Conservation (phyloP, 53 echinoderm and acorn worm species). For the Antedon mediterranea region DNA sequence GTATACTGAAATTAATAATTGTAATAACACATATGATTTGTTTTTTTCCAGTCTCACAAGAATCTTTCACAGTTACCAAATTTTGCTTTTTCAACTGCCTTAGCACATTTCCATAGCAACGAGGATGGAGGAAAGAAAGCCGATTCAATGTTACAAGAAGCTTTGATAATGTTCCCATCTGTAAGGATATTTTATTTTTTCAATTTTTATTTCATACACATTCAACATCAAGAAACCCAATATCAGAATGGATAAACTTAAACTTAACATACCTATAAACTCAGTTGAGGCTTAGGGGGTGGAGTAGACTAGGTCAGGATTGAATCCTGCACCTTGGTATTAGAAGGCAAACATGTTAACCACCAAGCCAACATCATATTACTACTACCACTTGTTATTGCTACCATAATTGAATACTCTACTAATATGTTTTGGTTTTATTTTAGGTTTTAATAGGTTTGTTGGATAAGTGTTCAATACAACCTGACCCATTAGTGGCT, state of each 20-base stretch:
- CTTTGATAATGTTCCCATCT: conserved; percentile 77
- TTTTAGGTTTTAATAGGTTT: conserved; percentile 58
- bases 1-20: too few species aligned
- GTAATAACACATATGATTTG: not conserved
- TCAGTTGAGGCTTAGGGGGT: too few species aligned
- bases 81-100: conserved; percentile 79
- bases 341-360: too few species aligned
- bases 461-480: conserved; percentile 82
- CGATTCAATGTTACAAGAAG: conserved; percentile 52
- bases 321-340: too few species aligned
- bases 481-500: conserved; percentile 49
- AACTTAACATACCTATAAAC: too few species aligned
- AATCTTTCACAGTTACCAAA: conserved; percentile 92
- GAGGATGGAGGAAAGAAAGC: conserved; percentile 35
- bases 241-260: too few species aligned
- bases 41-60: conserved; percentile 55
- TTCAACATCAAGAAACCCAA: too few species aligned
- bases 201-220: too few species aligned
- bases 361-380: too few species aligned
- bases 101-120: conserved; percentile 50
- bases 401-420: too few species aligned
- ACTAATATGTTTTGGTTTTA: not conserved
- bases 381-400: too few species aligned
- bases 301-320: too few species aligned
- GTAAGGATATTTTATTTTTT: conserved; percentile 46